Evolutionary conservation across 2,888 invertebrate species (phyloP).

Genomic region (Ectemnius lituratus): DNA sequence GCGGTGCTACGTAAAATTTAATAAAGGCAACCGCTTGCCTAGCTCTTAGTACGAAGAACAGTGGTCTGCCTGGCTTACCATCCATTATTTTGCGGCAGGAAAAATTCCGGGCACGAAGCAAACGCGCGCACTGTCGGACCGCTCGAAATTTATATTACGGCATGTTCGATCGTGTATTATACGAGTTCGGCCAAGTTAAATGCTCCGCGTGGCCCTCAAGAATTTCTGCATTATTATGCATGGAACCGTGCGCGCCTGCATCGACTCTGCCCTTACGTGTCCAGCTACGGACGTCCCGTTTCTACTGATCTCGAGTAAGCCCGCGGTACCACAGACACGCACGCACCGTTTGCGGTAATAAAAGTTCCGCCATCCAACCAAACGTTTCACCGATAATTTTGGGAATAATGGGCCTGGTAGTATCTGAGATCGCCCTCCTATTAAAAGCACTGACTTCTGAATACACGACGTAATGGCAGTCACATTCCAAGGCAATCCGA

Average conservation of each 20-base stretch:
- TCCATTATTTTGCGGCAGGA: slow-evolving; percentile 50
- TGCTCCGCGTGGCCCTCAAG: slow-evolving; percentile 3
- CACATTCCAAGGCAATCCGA: too few relatives aligned
- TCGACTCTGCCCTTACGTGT: slow-evolving; percentile 21
- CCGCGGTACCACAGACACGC: too few relatives aligned
- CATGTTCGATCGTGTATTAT: slow-evolving; percentile 35
- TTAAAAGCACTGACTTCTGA: too few relatives aligned
- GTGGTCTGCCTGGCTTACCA: slow-evolving; percentile 36
- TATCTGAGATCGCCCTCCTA: too few relatives aligned
- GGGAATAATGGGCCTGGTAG: too few relatives aligned
- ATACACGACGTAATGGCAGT: too few relatives aligned
- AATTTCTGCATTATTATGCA: slow-evolving; percentile 40
- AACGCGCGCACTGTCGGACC: slow-evolving; percentile 35
- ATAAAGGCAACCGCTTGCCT: slow-evolving; percentile 45
- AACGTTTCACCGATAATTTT: too few relatives aligned
- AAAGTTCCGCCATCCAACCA: too few relatives aligned
- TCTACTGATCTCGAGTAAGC: slow-evolving; percentile 18
- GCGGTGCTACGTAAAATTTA: slow-evolving; percentile 45
- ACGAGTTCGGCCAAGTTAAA: slow-evolving; percentile 9
- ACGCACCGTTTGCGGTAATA: too few relatives aligned
- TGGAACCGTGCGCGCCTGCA: not conserved
- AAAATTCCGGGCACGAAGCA: slow-evolving; percentile 57
- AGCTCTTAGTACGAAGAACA: slow-evolving; percentile 5
- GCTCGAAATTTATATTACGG: slow-evolving; percentile 52
- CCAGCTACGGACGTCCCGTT: not conserved